Evolutionary conservation across 2,888 invertebrate species (phyloP), one percentile per base, ranked within the genome.

Genomic region (Pachydiplax longipennis): DNA sequence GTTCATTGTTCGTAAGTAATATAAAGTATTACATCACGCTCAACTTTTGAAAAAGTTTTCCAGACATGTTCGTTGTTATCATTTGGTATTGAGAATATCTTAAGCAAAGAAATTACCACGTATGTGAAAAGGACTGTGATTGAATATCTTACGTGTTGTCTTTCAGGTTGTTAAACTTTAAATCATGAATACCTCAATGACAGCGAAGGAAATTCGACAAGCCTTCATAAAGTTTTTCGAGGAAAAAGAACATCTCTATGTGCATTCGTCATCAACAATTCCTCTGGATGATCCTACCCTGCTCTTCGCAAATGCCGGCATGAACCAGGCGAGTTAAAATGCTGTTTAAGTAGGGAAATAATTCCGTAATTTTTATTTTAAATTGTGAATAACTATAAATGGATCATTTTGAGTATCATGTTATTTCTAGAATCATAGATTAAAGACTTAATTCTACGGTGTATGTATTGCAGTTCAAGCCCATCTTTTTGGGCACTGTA

Each of bases 251-350:
- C 99, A 99, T 94, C 96, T 96, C 92, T 99, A 99, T 95, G 98
- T 99, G 40, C 99, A 99, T 94, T 99, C 99, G 0, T 99, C 99
- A 81, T 98, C 99, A 80, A 99, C 99, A 35, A 98, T 99, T 93
- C 99, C 99, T 0, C 95, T 98, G 92, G 99, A 99, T 95, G 99
- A 99, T 94, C 99, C 99, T 40, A 99, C 99, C 0, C 95, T 99
- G 91, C 95, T 99, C 0, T 99, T 99, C 94, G 95, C 99, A 90
- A 99, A 99, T 96, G 99, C 99, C 92, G 99, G 99, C 90, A 99
- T 99, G 99, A 99, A 99, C 94, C 99, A 99, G 95, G 96, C 96
- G 93, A 91, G 87, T 91, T 4, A 2, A 6, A n/a, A 65, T 40
- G 53, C 90, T n/a, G 22, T 15, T 10, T 48, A 53, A 53, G 8